Evolutionary conservation across 2,113 vertebrate species (phyloP).

Genomic region (Phrynocephalus versicolor): DNA sequence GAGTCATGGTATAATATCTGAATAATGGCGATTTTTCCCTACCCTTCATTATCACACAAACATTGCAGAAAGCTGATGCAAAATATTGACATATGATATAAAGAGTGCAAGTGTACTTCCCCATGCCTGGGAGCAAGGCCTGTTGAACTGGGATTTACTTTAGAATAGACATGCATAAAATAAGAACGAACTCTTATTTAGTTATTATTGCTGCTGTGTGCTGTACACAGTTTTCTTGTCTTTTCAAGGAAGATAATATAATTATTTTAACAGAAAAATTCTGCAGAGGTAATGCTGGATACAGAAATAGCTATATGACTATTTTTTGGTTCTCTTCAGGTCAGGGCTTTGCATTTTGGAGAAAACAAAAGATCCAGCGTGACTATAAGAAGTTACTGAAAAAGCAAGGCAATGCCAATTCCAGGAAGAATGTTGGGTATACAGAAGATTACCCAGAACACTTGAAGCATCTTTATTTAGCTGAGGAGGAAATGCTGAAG

Average conservation of each 20-base stretch:
- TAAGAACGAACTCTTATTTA: not conserved
- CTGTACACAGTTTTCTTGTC: not conserved
- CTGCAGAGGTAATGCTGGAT: not conserved
- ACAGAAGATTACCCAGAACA: constrained; percentile 89
- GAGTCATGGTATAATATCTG: not conserved
- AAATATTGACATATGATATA: not conserved
- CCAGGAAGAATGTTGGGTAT: constrained; percentile 63
- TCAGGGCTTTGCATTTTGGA: constrained; percentile 90
- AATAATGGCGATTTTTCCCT: not conserved
- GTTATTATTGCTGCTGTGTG: not conserved
- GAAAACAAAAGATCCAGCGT: constrained; percentile 84
- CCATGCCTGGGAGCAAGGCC: not conserved
- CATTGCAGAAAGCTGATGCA: not conserved
- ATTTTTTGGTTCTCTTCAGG: constrained; percentile 68
- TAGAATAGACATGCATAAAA: not conserved
- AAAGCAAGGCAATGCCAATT: constrained; percentile 71
- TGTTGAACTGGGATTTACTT: not conserved
- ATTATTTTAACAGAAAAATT: not conserved
- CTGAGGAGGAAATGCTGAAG: constrained; percentile 85
- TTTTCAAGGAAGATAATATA: not conserved
- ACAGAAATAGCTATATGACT: not conserved
- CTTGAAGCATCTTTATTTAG: constrained; percentile 91
- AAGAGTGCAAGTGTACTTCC: not conserved
- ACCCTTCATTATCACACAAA: not conserved
- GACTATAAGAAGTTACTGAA: constrained; percentile 86